Evolutionary conservation across 1,140 invertebrate genomes (phyloP), one percentile per base, ranked within the genome.

Genomic region (Lepidurus packardi): DNA sequence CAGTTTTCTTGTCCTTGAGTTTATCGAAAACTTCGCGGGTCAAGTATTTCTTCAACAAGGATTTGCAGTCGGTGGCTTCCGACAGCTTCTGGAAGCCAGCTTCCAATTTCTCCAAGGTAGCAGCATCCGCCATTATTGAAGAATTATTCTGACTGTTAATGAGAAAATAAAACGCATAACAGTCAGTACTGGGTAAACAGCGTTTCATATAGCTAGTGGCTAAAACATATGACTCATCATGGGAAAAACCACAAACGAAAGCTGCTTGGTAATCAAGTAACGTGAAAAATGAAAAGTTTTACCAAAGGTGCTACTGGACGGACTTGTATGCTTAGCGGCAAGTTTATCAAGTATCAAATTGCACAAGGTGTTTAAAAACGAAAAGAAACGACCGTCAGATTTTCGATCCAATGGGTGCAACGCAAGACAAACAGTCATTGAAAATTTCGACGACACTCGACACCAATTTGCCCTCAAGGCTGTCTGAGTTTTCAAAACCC

Each of bases 31-130:
- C 86, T 83, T 96, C 93, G 86, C 90, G 91, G 82, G 93, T 93
- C 76, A 98, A 89, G 87, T 95, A 93, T 85, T 98, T 98, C 89
- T 97, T 98, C 87, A 98, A 87, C 83, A 98, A 88, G 74, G 95
- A 97, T 86, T 97, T 96, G 85, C 94, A 96, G 86, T 96, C 92
- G 74, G 81, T 84, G 78, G 94, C 94, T 80, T 87, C 91, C 81
- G 90, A 87, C 82, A 98, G 87, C 87, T 96, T 97, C 88, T 91
- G 90, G 88, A 91, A 96, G 82, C 93, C 94, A 84, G 92, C 90
- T 87, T 96, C 94, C 86, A 97, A 87, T 88, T 96, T 96, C 84
- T 95, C 92, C 84, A 94, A 85, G 83, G 91, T 90, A 86, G 91
- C 92, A 82, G 92, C 90, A 87, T 95, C 94, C 87, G 94, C 92